Evolutionary conservation across 2,888 invertebrate genomes (phyloP), one percentile per base, ranked within the genome.

Genomic region (Pollenia angustigena): DNA sequence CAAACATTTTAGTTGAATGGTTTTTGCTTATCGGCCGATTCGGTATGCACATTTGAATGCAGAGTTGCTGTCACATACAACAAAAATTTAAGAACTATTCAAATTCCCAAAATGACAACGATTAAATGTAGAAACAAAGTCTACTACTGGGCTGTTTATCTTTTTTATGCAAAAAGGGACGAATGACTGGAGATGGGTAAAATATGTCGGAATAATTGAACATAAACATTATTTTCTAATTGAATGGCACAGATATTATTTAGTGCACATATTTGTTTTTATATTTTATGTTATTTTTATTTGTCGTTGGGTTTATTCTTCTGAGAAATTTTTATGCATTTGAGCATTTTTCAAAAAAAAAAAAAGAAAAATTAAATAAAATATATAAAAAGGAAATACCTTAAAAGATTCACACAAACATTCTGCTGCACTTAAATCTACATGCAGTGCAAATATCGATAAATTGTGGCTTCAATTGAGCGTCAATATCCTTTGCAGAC

Each of bases 381-480:
- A 2, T 10, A 9, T 40, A 62, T 18, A n/a, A 42, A 78, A 32
- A 52, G 23, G 8, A 54, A 46, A 60, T 56, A 48, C 10, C 9
- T 32, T 32, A 16, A 40, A 66, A 40, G 12, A 80, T 79, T 60
- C 42, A 66, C 40, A 64, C 16, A 18, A 83, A 56, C 32, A 64
- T 79, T 66, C 18, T 16, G 58, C 52, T 58, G 62, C 60, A 81
- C 50, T 69, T 76, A 58, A 76, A 81, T 81, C 40, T 60, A 69
- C 52, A 64, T 60, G 32, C 85, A 66, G 62, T 66, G 46, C 44
- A 72, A 72, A 76, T 81, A 48, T 81, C 80, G 40, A 83, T 87
- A 87, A 81, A 87, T 87, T 87, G 80, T 83, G 76, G 83, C 76
- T 87, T 80, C 81, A 87, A 87, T 81, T 81, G 86, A 84, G 86